A percentile compares a stretch with the other conserved stretches of the same genome.
Conservation (phyloP, 2,888 invertebrate species). For the Pseudococcus jackbeardsleyi region DNA sequence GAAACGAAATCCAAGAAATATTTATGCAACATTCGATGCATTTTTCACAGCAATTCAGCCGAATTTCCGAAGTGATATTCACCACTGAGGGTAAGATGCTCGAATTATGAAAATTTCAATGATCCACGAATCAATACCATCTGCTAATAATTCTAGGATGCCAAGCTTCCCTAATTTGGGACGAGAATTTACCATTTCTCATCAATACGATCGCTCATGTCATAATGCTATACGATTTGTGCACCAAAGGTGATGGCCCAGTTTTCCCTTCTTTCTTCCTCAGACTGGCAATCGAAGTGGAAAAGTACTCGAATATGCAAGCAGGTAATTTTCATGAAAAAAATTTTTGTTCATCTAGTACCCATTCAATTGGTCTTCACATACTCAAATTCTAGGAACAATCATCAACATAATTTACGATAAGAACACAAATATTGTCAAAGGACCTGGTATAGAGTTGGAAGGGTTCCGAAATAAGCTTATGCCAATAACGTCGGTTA, state of each 20-base stretch:
- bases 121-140: not conserved
- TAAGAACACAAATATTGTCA: conserved; percentile 61
- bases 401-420: conserved; percentile 62
- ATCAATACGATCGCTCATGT: conserved; percentile 65
- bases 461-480: conserved; percentile 57
- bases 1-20: conserved; percentile 44
- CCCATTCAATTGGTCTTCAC: not conserved
- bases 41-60: conserved; percentile 10
- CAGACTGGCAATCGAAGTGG: conserved; percentile 63
- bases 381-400: conserved; percentile 36
- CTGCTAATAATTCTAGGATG: conserved; percentile 62
- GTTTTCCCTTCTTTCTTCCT: conserved; percentile 65
- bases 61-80: conserved; percentile 18
- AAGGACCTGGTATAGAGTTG: conserved; percentile 65
- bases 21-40: conserved; percentile 59
- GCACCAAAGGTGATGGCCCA: conserved; percentile 27
- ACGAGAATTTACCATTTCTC: conserved; percentile 63
- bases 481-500: not conserved
- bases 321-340: conserved; percentile 22
- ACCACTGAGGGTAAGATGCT: conserved; percentile 49
- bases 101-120: not conserved
- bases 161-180: conserved; percentile 65
- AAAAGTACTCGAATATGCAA: conserved; percentile 59
- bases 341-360: no score
- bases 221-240: conserved; percentile 66